Conservation (phyloP, 1,140 invertebrate species). For the Archivesica marissinica region DNA sequence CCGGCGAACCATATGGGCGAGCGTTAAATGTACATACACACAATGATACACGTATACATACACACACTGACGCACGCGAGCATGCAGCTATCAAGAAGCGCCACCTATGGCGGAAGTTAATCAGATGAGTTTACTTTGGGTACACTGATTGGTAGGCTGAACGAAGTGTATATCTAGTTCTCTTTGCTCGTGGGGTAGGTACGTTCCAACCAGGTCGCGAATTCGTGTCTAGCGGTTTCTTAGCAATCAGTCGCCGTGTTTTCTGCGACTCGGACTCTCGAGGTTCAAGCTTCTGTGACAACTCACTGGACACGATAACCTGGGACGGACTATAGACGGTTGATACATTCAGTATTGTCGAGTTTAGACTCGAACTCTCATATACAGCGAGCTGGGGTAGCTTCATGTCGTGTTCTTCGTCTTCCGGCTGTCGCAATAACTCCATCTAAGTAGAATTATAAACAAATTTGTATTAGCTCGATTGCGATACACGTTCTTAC, state of each 20-base stretch:
- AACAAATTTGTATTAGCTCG: too few relatives aligned
- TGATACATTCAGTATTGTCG: not conserved
- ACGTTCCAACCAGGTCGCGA: conserved; percentile 39
- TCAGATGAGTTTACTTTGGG: too few relatives aligned
- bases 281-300: not conserved
- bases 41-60: too few relatives aligned
- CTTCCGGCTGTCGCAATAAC: not conserved
- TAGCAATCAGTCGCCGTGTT: conserved; percentile 9
- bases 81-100: too few relatives aligned
- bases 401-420: not conserved
- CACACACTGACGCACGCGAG: too few relatives aligned
- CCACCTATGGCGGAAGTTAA: too few relatives aligned
- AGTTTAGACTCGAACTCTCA: conserved; percentile 28
- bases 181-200: not conserved
- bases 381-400: conserved; percentile 34
- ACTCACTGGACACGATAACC: not conserved
- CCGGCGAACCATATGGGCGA: too few relatives aligned
- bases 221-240: conserved; percentile 31
- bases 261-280: not conserved
- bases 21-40: too few relatives aligned
- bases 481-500: too few relatives aligned
- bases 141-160: not conserved
- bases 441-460: not conserved
- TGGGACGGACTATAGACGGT: conserved; percentile 33
- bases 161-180: conserved; percentile 13